These are phyloP conservation scores for Lysandra coridon DNA, from an alignment of 2,888 invertebrate species.

Conservation along the genomic window DNA sequence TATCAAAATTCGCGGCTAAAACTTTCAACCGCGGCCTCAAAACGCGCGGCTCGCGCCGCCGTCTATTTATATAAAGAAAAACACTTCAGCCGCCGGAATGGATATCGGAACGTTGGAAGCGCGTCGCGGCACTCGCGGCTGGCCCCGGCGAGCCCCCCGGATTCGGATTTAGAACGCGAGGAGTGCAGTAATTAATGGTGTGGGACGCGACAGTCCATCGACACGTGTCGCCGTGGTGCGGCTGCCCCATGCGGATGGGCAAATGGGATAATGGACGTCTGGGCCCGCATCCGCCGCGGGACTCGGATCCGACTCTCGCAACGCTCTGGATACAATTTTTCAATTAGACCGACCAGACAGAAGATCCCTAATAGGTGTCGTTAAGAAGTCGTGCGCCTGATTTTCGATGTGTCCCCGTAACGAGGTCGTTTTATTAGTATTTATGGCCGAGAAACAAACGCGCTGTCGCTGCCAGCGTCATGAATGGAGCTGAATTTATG, in stretches of 20 bases:
- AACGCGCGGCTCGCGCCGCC: constrained; percentile 63
- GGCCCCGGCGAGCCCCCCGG: constrained; percentile 56
- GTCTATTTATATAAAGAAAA: constrained; percentile 69
- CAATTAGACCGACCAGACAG: constrained; percentile 79
- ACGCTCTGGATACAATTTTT: constrained; percentile 79
- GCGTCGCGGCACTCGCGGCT: constrained; percentile 38
- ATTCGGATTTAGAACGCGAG: constrained; percentile 63
- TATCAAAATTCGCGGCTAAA: constrained; percentile 68
- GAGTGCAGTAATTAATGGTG: constrained; percentile 57
- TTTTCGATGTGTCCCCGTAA: constrained; percentile 77
- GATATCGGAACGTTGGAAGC: constrained; percentile 53
- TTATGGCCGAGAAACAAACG: constrained; percentile 75
- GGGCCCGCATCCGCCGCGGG: constrained; percentile 79
- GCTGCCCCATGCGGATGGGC: constrained; percentile 75
- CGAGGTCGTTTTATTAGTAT: constrained; percentile 78
- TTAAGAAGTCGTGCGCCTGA: constrained; percentile 80
- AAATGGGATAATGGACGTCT: constrained; percentile 80
- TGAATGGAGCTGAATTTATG: constrained; percentile 76
- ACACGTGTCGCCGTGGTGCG: constrained; percentile 60
- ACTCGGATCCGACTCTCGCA: constrained; percentile 78
- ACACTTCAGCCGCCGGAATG: constrained; percentile 57
- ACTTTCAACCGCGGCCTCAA: constrained; percentile 72
- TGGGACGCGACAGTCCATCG: constrained; percentile 60
- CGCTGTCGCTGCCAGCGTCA: constrained; percentile 56
- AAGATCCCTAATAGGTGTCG: constrained; percentile 80